These are phyloP conservation scores for Melanotaenia trifasciata DNA, from an alignment of 2,797 vertebrate species.

Conservation along the genomic window DNA sequence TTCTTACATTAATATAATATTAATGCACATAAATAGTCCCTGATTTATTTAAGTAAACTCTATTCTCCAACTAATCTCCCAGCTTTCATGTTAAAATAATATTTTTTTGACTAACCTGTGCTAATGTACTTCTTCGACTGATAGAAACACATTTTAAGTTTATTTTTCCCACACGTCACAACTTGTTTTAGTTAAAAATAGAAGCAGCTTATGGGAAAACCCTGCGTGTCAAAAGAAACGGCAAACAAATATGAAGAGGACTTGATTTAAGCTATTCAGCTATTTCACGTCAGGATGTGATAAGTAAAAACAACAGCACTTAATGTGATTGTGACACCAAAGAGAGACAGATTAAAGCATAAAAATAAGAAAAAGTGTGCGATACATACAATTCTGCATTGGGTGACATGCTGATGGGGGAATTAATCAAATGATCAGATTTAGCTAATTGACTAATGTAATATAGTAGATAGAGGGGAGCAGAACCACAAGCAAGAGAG, in stretches of 20 bases:
- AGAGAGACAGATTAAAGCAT: background rate
- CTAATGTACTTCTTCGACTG: slow-evolving; percentile 5
- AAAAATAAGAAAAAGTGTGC: background rate
- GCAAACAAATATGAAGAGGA: background rate
- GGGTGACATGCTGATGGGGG: background rate
- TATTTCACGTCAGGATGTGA: background rate
- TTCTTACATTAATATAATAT: background rate
- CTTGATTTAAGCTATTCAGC: background rate
- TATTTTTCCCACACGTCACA: slow-evolving; percentile 4
- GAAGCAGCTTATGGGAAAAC: slow-evolving; percentile 30
- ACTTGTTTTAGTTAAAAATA: slow-evolving; percentile 27
- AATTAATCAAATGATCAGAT: background rate
- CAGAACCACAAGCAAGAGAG: background rate
- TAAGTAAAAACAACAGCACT: slow-evolving; percentile 6
- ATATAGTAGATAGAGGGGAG: background rate
- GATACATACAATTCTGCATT: background rate
- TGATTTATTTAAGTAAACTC: background rate
- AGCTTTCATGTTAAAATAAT: background rate
- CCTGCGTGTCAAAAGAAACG: slow-evolving; percentile 6
- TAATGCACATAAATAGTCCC: background rate
- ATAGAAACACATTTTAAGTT: slow-evolving; percentile 38
- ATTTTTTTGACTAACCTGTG: background rate
- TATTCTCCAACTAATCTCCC: background rate
- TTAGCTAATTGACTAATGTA: background rate
- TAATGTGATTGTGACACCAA: slow-evolving; percentile 9